Evolutionary conservation across 1,140 invertebrate species (phyloP), one percentile per base, ranked within the genome.

Genomic region (Plectus sambesii): DNA sequence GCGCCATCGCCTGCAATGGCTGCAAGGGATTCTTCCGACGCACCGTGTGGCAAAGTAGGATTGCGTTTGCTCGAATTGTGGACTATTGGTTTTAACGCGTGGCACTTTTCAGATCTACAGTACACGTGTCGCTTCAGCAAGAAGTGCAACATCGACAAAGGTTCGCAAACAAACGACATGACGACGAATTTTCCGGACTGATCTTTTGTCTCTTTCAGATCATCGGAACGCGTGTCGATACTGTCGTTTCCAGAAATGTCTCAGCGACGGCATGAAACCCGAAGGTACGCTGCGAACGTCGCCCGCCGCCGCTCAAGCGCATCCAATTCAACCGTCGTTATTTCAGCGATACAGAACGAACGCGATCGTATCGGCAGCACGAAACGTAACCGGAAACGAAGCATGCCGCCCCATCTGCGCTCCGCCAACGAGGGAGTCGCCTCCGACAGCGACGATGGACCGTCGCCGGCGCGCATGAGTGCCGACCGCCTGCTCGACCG

Each of bases 1-100:
- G 74, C 15, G 73, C 68, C 2, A 71, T 73, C 24, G 69, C 63
- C 56, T 77, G 76, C 62, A 76, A 77, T 61, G 76, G 76, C 20
- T 98, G 92, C 74, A 98, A 98, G 76, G 92, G 92, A 24, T 98
- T 98, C 72, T 97, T 98, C 75, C 97, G 97, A 73, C 76, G 92
- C 47, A 97, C 90, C 2, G 90, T 98, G n/a, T n/a, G n/a, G n/a
- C n/a, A n/a, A n/a, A n/a, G n/a, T n/a, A n/a, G n/a, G n/a, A n/a
- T n/a, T n/a, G n/a, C n/a, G n/a, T n/a, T n/a, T n/a, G n/a, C n/a
- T n/a, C n/a, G n/a, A n/a, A n/a, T n/a, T n/a, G n/a, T n/a, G n/a
- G n/a, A n/a, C n/a, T n/a, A n/a, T n/a, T n/a, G n/a, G n/a, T n/a
- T n/a, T n/a, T n/a, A n/a, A n/a, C n/a, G n/a, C n/a, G n/a, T n/a